Percentiles rank a stretch among this genome's conserved stretches.
phyloP scores from a whole-genome alignment of 2,113 vertebrate genomes.

The Tetrao urogallus region DNA sequence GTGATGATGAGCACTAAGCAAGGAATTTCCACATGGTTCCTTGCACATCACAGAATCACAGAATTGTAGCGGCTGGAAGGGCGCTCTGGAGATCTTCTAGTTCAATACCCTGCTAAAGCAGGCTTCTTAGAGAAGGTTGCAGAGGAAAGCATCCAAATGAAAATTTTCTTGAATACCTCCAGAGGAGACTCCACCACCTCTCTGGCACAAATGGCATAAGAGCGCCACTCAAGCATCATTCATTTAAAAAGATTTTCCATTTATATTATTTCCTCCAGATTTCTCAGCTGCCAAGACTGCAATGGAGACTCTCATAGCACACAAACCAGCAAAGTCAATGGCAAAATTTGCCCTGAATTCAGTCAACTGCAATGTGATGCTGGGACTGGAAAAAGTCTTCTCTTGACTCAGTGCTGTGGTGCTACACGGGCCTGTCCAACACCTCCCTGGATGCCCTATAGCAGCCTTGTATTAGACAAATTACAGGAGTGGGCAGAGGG shows the following conservation, averaged over 20 bases:
- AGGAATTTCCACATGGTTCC: neutral
- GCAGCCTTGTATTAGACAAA: neutral
- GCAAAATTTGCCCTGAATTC: neutral
- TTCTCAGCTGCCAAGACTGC: neutral
- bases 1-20: neutral
- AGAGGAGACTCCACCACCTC: too few relatives aligned
- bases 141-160: too few relatives aligned
- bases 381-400: neutral
- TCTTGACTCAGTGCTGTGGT: neutral
- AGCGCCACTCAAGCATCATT: rapidly evolving
- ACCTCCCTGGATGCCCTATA: neutral
- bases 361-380: neutral
- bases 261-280: neutral
- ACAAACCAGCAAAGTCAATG: neutral
- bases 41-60: neutral
- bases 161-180: too few relatives aligned
- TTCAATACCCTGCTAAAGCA: too few relatives aligned
- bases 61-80: too few relatives aligned
- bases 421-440: neutral
- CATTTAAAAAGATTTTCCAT: neutral
- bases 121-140: too few relatives aligned
- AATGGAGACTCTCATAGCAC: neutral
- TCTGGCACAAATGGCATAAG: neutral
- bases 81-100: too few relatives aligned
- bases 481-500: neutral